Percentiles rank a stretch among this genome's conserved stretches.
phyloP scores from a whole-genome alignment of 1,140 invertebrate species.

The Dendrolimus kikuchii region DNA sequence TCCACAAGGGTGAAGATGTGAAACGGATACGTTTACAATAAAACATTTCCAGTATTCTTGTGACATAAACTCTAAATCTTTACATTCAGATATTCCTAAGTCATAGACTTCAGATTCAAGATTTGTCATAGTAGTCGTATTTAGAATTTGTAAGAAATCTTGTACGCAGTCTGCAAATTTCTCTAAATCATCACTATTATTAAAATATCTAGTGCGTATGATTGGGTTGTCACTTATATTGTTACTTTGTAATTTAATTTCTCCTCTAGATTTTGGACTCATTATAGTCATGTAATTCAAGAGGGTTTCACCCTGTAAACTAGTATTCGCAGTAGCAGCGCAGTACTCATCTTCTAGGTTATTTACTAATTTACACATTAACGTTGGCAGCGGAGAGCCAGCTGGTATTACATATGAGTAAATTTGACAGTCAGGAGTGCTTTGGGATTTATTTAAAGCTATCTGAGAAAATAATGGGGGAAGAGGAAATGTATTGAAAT shows the following conservation, averaged over 20 bases:
- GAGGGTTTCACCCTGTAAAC: no score
- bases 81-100: conserved; percentile 57
- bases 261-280: conserved; percentile 80
- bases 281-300: no score
- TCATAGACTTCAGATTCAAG: conserved; percentile 49
- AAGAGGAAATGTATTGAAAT: conserved; percentile 81
- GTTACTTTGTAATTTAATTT: conserved; percentile 80
- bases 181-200: conserved; percentile 81
- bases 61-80: conserved; percentile 75
- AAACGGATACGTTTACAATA: conserved; percentile 36
- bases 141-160: conserved; percentile 69
- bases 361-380: no score
- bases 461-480: no score
- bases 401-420: no score
- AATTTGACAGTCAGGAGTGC: no score
- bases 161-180: conserved; percentile 84
- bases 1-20: conserved; percentile 58
- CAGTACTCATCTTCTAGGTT: not conserved
- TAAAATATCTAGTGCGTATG: conserved; percentile 91
- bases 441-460: no score
- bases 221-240: conserved; percentile 89
- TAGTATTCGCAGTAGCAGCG: no score
- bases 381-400: no score
- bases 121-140: conserved; percentile 70
- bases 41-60: conserved; percentile 78